Percentiles rank a stretch among this genome's conserved stretches.
Conservation (phyloP, 1,140 invertebrate genomes). For the Drosophila pseudoananassae region DNA sequence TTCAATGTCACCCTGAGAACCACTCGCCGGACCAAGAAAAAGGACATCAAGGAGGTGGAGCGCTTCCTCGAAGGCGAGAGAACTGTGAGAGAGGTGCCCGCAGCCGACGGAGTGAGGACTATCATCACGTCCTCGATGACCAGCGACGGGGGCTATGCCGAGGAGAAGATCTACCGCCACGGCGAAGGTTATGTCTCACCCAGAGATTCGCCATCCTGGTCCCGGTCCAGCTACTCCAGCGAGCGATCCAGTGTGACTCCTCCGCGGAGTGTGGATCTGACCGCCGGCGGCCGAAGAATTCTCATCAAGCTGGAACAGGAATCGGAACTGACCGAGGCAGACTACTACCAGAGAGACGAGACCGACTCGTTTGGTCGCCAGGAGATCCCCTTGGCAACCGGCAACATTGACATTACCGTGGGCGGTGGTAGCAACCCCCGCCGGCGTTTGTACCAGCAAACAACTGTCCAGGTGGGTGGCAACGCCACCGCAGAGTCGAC, state of each 20-base stretch:
- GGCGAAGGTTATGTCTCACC: constrained; percentile 80
- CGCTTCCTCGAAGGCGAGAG: constrained; percentile 71
- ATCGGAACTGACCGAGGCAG: constrained; percentile 35
- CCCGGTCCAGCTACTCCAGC: constrained; percentile 67
- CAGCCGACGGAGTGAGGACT: constrained; percentile 74
- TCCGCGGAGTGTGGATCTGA: constrained; percentile 73
- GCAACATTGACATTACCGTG: constrained; percentile 83
- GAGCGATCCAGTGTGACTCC: constrained; percentile 73
- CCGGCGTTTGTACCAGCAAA: constrained; percentile 75
- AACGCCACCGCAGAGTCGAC: constrained; percentile 43
- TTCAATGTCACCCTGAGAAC: constrained; percentile 81
- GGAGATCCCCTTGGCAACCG: constrained; percentile 70
- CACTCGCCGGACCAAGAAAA: constrained; percentile 58
- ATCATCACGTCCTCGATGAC: constrained; percentile 81
- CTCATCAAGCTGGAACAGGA: constrained; percentile 77
- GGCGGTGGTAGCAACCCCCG: constrained; percentile 76
- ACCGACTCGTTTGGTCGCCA: constrained; percentile 75
- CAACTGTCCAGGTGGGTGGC: constrained; percentile 71
- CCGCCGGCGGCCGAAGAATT: constrained; percentile 73
- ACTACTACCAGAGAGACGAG: constrained; percentile 57
- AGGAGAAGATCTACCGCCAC: constrained; percentile 80
- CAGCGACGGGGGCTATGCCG: constrained; percentile 72
- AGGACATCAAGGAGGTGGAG: constrained; percentile 56
- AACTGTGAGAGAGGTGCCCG: constrained; percentile 64
- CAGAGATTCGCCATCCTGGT: constrained; percentile 67